These are phyloP conservation scores for Callipepla squamata DNA, from an alignment of 2,113 vertebrate genomes.

Conservation along the genomic window DNA sequence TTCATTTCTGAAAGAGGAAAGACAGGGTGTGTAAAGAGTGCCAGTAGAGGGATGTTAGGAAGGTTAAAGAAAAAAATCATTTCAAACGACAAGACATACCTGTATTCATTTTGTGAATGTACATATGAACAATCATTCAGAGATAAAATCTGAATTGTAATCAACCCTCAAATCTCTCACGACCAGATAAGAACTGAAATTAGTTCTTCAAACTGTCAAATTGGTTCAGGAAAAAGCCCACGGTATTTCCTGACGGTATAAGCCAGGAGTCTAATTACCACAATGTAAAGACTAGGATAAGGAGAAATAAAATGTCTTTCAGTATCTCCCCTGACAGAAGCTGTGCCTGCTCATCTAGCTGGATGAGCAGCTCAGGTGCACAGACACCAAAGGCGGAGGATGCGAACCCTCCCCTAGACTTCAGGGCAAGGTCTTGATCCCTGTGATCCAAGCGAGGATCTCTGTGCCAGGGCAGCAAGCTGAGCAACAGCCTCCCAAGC, in stretches of 20 bases:
- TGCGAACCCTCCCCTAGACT: not conserved
- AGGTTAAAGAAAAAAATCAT: not conserved
- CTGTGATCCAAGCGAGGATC: not conserved
- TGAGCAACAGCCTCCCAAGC: not conserved
- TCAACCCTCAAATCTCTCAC: not conserved
- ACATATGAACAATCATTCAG: not conserved
- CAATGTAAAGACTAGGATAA: not conserved
- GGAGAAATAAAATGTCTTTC: not conserved
- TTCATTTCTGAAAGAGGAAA: not conserved
- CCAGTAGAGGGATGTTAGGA: not conserved
- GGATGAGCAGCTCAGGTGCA: not conserved
- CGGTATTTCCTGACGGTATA: not conserved
- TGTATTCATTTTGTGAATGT: not conserved
- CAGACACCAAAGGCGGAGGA: not conserved
- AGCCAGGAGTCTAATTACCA: not conserved
- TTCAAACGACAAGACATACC: not conserved
- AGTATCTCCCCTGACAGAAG: not conserved
- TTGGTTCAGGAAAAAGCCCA: not conserved
- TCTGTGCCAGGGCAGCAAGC: not conserved
- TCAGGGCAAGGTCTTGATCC: not conserved
- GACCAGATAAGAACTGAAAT: conserved; percentile 6
- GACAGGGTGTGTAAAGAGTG: not conserved
- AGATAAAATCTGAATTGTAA: conserved; percentile 2
- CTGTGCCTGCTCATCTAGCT: not conserved
- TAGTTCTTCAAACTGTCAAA: conserved; percentile 1